Percentiles rank a stretch among this genome's conserved stretches.
These are phyloP conservation scores for Ferrisia virgata DNA, from an alignment of 2,888 invertebrate species.

Conservation along the genomic window DNA sequence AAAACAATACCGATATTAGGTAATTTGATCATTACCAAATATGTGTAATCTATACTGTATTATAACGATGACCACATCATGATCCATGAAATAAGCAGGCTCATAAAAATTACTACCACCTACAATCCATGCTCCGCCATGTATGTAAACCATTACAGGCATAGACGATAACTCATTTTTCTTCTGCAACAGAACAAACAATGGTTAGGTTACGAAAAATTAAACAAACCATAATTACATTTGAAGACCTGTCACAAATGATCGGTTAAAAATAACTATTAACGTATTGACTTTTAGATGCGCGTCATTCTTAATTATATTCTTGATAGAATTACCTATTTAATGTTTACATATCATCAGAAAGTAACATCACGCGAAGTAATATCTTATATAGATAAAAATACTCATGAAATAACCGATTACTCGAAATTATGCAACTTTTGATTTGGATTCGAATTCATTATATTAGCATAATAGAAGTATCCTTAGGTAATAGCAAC, in stretches of 20 bases:
- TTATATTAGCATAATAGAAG: no score
- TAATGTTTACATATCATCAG: no score
- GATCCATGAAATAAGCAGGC: conserved; percentile 42
- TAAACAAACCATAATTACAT: no score
- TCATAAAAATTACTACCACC: neutral
- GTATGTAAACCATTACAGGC: conserved; percentile 46
- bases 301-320: no score
- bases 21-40: conserved; percentile 36
- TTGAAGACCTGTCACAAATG: neutral
- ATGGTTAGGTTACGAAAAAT: neutral
- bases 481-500: no score
- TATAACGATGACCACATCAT: conserved; percentile 36
- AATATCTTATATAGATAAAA: no score
- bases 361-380: no score
- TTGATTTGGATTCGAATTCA: no score
- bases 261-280: neutral
- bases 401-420: no score
- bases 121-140: conserved; percentile 33
- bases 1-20: neutral
- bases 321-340: no score
- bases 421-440: no score
- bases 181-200: neutral
- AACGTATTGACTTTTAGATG: no score
- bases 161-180: conserved; percentile 27
- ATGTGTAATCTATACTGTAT: conserved; percentile 38